Conservation (phyloP, 2,113 vertebrate genomes). For the Hydropotes inermis region DNA sequence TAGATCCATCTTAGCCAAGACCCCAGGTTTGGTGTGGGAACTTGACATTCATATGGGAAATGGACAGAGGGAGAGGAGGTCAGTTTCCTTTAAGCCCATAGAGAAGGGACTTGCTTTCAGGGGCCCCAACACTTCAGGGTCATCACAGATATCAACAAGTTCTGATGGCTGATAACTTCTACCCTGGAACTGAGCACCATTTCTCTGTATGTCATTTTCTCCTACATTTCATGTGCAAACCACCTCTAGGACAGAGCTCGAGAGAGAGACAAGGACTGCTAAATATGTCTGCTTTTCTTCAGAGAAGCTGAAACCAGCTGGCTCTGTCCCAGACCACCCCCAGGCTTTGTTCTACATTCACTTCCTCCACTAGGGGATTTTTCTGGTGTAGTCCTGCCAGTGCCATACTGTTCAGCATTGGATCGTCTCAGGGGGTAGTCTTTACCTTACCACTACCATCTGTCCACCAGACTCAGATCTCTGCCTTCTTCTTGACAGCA, state of each 20-base stretch:
- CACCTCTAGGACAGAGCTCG: neutral
- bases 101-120: neutral
- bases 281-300: conserved; percentile 51
- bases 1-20: conserved; percentile 26
- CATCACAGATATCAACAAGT: conserved; percentile 16
- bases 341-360: neutral
- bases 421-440: neutral
- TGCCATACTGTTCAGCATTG: neutral
- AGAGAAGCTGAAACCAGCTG: conserved; percentile 32
- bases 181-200: neutral
- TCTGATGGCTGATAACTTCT: neutral
- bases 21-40: neutral
- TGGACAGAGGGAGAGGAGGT: neutral
- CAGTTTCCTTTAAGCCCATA: neutral
- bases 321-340: conserved; percentile 9
- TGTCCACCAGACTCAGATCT: neutral
- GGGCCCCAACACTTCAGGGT: neutral
- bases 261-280: conserved; percentile 3
- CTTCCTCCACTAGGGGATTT: conserved; percentile 24
- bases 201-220: neutral
- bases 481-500: neutral
- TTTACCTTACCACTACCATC: conserved; percentile 31
- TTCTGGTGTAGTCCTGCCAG: neutral
- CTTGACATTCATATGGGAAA: neutral
- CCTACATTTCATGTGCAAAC: neutral